Evolutionary conservation across 2,888 invertebrate species (phyloP), one percentile per base, ranked within the genome.

Genomic region (Clanis bilineata): DNA sequence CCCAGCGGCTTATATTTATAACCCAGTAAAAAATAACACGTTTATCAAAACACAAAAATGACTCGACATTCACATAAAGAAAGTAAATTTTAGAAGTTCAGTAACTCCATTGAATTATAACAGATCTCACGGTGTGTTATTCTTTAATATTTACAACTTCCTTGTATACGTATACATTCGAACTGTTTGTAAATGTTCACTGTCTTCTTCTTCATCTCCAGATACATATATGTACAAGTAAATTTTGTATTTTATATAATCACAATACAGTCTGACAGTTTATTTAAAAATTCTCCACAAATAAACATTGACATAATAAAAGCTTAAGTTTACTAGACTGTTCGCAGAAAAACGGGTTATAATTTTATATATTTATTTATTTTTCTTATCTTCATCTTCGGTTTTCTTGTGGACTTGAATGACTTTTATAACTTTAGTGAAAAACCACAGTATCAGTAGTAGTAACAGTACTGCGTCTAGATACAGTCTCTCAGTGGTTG

Each of bases 371-470:
- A 39, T 22, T 62, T 66, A 78, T 23, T 75, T 67, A 39, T 67
- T 71, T 45, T 78, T 79, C 47, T 73, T 76, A n/a, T 67, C 70
- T 10, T 64, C 63, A 3, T 67, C 64, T 1, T 58, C 60, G 12
- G 71, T 66, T 10, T 68, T 63, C 68, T 77, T 73, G 62, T 83
- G 77, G 1, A 71, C 77, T 60, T 70, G 74, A 18, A 82, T 61
- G 0, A 83, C 62, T 58, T 80, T 86, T 0, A 73, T 23, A 0
- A 85, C 77, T 59, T 83, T 85, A 2, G 76, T 68, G 3, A 80
- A 56, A 67, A 85, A 82, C 85, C 84, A 86, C 9, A 75, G 44
- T 3, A 79, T n/a, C 64, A 83, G 59, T 9, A 72, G 18, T 0
- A 69, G 7, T 15, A 80, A 41, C 0, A 68, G 64, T 0, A 77